Conservation (phyloP, 2,797 vertebrate species). For the Hemibagrus guttatus region DNA sequence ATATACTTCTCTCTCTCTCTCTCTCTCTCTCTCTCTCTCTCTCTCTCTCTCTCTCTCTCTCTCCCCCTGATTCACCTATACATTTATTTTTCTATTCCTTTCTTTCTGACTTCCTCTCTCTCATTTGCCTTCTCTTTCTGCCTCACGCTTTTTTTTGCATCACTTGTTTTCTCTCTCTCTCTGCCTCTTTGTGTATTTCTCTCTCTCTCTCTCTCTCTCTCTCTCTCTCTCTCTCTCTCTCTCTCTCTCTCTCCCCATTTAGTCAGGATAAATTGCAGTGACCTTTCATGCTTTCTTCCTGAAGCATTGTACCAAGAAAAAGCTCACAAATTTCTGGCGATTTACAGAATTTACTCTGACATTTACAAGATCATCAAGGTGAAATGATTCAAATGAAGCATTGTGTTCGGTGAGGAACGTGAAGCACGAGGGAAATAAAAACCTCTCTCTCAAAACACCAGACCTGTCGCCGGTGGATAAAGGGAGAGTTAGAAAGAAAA, state of each 20-base stretch:
- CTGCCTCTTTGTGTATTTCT: neutral
- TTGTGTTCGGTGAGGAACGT: neutral
- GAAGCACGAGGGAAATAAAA: neutral
- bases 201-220: neutral
- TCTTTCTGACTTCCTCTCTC: neutral
- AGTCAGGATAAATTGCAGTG: conserved; percentile 18
- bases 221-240: neutral
- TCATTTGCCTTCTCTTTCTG: neutral
- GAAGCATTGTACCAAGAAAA: neutral
- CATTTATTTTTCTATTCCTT: neutral
- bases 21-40: neutral
- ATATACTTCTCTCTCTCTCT: neutral
- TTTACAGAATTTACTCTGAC: conserved; percentile 24
- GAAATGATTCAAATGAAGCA: neutral
- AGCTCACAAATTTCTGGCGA: neutral
- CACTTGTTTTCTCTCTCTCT: neutral
- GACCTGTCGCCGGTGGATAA: neutral
- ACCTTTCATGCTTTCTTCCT: conserved; percentile 20
- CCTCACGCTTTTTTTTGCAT: too few relatives aligned
- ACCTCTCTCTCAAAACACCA: neutral
- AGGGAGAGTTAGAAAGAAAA: neutral
- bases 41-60: neutral
- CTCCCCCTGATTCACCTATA: too few relatives aligned
- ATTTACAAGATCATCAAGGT: conserved; percentile 27
- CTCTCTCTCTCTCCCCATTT: conserved; percentile 8